Evolutionary conservation across 2,113 vertebrate genomes (phyloP), one percentile per base, ranked within the genome.

Genomic region (Silurus meridionalis): DNA sequence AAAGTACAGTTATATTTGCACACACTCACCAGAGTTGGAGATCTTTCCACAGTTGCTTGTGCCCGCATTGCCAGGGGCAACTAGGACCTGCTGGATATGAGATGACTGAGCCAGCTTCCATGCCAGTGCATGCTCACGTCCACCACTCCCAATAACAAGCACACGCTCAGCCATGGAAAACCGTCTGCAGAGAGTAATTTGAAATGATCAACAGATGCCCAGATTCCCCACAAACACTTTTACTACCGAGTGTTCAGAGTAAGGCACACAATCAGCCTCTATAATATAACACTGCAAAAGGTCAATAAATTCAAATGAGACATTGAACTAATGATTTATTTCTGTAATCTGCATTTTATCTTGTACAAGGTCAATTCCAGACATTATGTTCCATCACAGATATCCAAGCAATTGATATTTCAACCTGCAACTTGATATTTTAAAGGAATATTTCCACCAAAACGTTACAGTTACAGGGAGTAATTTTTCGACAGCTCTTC

Each of bases 71-170:
- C 97, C 97, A 0, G 97, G 97, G 3, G 96, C 95, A 5, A 97
- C 96, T 83, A 97, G 90, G 50, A 98, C 96, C 61, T 96, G 94
- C 88, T 95, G 94, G 64, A 98, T 84, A n/a, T 92, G 96, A 0
- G 90, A 87, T 0, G 97, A 97, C 92, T 96, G 96, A 10, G 96
- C 95, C 87, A 98, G 91, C 87, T 97, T 98, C 97, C 97, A 97
- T 52, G 97, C 97, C 91, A 99, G 91, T 0, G 95, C 91, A 3
- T 99, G 97, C 63, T 99, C 98, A 74, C 97, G 95, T 6, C 96
- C 98, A 0, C 98, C 97, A 0, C 91, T 91, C 78, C 98, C 98
- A 6, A 99, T 93, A 57, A 99, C 95, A 92, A 99, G 95, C 82
- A 99, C 95, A 2, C 28, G 94, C 74, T 96, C 96, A 0, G 96